Evolutionary conservation across 2,113 vertebrate genomes (phyloP), one percentile per base, ranked within the genome.

Genomic region (Coracopsis vasa): DNA sequence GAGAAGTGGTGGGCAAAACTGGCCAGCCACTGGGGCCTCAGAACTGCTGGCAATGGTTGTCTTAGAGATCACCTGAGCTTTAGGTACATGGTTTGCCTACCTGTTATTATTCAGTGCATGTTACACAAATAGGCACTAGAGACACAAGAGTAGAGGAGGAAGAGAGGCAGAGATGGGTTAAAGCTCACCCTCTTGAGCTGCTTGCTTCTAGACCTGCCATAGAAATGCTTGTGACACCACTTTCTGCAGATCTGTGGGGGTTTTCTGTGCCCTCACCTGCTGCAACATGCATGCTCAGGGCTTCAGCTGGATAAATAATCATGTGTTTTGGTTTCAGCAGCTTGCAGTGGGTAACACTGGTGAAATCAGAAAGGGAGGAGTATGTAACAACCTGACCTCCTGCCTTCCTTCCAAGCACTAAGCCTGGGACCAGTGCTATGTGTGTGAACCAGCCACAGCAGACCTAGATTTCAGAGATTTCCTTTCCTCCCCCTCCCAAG

Each of bases 361-460:
- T 39, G 53, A 24, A 60, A 54, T 20, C 35, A 37, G 66, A 61
- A 66, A 47, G 6, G 25, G n/a, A 78, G 29, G n/a, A 47, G 45
- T 3, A 12, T 1, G 21, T 12, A 66, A 51, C 16, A 33, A 35
- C 27, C 21, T 1, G 2, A 18, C 0, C 2, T 10, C 28, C 28
- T 35, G 48, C 53, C 37, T 50, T 42, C 72, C 20, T 78, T 67
- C 33, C 45, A 48, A 16, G 28, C 45, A 3, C 39, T 23, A n/a
- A 87, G 24, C 12, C 50, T 31, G 50, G 56, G 69, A 60, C 15
- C 48, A 25, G 58, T 2, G 5, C 44, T 23, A 13, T 1, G 5
- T 9, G 56, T 16, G 31, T 39, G 45, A 72, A n/a, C 28, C 10
- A 37, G 50, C 39, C 37, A 33, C 58, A 66, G 17, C n/a, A 73